Evolutionary conservation across 2,888 invertebrate species (phyloP), one percentile per base, ranked within the genome.

Genomic region (Protophormia terraenovae): DNA sequence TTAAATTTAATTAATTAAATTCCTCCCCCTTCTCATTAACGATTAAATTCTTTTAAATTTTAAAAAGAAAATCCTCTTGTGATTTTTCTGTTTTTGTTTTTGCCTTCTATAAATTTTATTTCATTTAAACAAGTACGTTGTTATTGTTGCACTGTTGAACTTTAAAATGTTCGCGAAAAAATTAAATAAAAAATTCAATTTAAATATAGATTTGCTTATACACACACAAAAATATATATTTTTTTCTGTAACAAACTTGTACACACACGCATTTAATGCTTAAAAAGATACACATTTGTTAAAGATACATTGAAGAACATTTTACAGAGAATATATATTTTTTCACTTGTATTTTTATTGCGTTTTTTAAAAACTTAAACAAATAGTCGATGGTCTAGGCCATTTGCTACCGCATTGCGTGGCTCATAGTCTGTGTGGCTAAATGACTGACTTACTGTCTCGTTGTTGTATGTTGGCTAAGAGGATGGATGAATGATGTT

Each of bases 361-460:
- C 24, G n/a, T 45, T 62, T 60, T n/a, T 62, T n/a, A 12, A 50
- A 50, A 45, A 16, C 45, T 3, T 10, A 50, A 50, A 67, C 41
- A 72, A 29, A 55, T 66, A 71, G 62, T 66, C 82, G 55, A 77
- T 77, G 76, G 82, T 83, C 82, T 83, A 83, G 82, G 82, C 82
- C 82, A 83, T 83, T 82, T 82, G 82, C 76, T 82, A 76, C 82
- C 76, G 82, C 71, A 83, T 72, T 83, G 82, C 82, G 82, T 83
- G 82, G 76, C 62, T 79, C n/a, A n/a, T n/a, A n/a, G 41, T 24
- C 29, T 55, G 55, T 66, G 55, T 29, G 29, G 12, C 29, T 4
- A 19, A 19, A 22, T 16, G 64, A 35, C 32, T 77, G 55, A 35
- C 32, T 69, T 27, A 60, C 69, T 66, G 55, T 8, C 53, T 60